Evolutionary conservation across 1,140 invertebrate species (phyloP), one percentile per base, ranked within the genome.

Genomic region (Zaprionus ornatus): DNA sequence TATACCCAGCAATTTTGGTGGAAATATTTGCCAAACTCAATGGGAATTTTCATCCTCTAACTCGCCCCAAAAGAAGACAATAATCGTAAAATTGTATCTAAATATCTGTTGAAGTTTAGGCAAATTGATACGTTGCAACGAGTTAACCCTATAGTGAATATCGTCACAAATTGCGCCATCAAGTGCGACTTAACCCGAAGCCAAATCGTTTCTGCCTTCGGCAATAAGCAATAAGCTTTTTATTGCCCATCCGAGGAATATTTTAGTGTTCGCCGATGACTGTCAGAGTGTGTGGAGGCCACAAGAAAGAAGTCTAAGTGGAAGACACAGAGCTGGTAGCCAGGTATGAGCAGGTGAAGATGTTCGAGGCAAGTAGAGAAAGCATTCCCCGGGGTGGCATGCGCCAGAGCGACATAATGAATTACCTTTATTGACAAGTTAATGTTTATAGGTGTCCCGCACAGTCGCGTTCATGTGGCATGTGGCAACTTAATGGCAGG

Each of bases 371-470:
- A 48, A 35, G 56, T 42, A 2, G 40, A 42, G 40, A 2, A 27
- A n/a, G 55, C 66, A 65, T 48, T 75, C 74, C 78, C 79, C 13
- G n/a, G 74, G 48, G 79, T 68, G 13, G 27, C 70, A 66, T 69
- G 75, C 77, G 67, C 42, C 55, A 60, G 80, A 76, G 86, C 86
- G 90, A 91, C 90, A 91, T 91, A 91, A 91, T 91, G 90, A 91
- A 91, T 91, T 91, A 91, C 90, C 90, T 91, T 91, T 91, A 91
- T 91, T 91, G 90, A 91, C 90, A 91, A 90, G 54, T 91, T 91
- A 91, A 91, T 90, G 90, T 91, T 91, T 91, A 91, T 91, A 77
- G 90, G 82, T 88, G 86, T 69, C 67, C 69, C 70, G 72, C 40
- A 45, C 40, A 50, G 71, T n/a, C 45, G 21, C 50, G 50, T 40